Conservation (phyloP, 2,888 invertebrate genomes). For the Tetanocera ferruginea region DNA sequence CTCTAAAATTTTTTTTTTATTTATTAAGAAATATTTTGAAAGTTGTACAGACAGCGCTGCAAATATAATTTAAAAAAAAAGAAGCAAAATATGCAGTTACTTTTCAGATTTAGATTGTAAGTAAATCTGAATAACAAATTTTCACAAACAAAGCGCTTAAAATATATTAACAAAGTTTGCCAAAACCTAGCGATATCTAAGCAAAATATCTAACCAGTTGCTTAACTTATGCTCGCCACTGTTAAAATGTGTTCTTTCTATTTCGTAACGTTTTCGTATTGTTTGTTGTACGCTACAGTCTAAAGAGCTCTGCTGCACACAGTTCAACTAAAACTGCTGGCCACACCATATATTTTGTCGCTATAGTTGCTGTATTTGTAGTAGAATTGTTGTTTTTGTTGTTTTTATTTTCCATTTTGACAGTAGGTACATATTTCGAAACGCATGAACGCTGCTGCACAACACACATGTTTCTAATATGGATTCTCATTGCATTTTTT, state of each 20-base stretch:
- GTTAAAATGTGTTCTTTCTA: too few relatives aligned
- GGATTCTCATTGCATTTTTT: conserved; percentile 28
- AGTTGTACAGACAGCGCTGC: conserved; percentile 14
- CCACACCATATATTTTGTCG: background rate
- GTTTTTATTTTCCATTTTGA: background rate
- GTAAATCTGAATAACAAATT: background rate
- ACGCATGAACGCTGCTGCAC: conserved; percentile 41
- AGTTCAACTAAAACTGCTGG: too few relatives aligned
- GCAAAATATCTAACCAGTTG: background rate
- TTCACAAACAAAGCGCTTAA: too few relatives aligned
- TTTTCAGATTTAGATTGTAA: background rate
- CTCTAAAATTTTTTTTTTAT: too few relatives aligned
- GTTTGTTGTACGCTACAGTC: background rate
- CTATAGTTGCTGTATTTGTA: conserved; percentile 12
- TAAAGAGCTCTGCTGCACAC: too few relatives aligned
- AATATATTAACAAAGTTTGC: too few relatives aligned
- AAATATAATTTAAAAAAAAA: background rate
- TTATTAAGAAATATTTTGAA: background rate
- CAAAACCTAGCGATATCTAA: background rate
- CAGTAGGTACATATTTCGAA: conserved; percentile 22
- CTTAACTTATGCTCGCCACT: too few relatives aligned
- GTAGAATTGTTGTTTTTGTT: background rate
- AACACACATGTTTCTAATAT: conserved; percentile 53
- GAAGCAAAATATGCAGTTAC: background rate
- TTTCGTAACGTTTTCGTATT: background rate